A percentile compares a stretch with the other conserved stretches of the same genome.
These are phyloP conservation scores for Xestia sexstrigata DNA, from an alignment of 2,888 invertebrate genomes.

Conservation along the genomic window DNA sequence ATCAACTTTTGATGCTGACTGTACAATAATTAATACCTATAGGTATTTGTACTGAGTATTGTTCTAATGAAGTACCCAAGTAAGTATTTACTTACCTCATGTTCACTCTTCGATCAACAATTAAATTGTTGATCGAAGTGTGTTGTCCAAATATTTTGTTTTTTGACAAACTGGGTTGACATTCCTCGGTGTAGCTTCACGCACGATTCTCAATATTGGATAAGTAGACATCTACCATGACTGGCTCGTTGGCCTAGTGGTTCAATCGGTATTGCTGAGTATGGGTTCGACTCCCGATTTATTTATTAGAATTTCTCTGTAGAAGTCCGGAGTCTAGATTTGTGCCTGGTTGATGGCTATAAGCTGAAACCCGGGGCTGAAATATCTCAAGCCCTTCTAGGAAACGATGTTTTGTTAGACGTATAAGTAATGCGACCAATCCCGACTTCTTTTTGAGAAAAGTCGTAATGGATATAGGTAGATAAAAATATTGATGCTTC, in stretches of 20 bases:
- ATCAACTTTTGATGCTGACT: too few species aligned
- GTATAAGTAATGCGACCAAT: too few species aligned
- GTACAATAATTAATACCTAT: too few species aligned
- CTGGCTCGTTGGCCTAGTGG: background rate
- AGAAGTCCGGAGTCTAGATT: background rate
- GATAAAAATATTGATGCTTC: background rate
- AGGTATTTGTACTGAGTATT: slow-evolving; percentile 6
- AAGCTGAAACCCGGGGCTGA: background rate
- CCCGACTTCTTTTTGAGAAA: background rate
- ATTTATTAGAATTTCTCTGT: background rate
- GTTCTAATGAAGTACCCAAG: slow-evolving; percentile 15
- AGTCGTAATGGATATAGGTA: too few species aligned
- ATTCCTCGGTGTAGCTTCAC: slow-evolving; percentile 7
- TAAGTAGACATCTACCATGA: background rate
- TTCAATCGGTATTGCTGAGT: background rate
- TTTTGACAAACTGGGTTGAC: background rate
- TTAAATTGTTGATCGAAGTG: background rate
- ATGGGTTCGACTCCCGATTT: background rate
- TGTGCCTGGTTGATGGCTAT: background rate
- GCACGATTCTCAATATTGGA: background rate
- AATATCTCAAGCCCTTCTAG: background rate
- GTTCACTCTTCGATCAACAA: too few species aligned
- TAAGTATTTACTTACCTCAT: background rate
- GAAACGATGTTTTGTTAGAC: background rate
- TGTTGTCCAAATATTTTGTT: slow-evolving; percentile 13